A percentile compares a stretch with the other conserved stretches of the same genome.
Conservation (phyloP, 1,140 invertebrate genomes). For the Drosophila mayri region DNA sequence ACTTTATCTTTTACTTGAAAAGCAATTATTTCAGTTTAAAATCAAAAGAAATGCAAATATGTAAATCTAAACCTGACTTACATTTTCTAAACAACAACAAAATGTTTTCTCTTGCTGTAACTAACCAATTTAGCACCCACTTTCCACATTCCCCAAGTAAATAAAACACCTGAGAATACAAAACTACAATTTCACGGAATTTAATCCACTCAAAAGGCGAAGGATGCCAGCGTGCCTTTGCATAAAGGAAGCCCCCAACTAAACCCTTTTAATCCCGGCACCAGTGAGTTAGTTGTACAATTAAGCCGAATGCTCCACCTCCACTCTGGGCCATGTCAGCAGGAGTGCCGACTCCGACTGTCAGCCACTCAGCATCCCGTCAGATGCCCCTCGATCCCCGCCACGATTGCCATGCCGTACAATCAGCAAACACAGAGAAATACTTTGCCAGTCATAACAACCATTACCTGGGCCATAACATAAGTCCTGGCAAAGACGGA, state of each 20-base stretch:
- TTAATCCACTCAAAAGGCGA: constrained; percentile 11
- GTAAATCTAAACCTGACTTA: background rate
- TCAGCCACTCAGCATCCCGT: constrained; percentile 19
- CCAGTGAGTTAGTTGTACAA: constrained; percentile 33
- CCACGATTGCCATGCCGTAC: constrained; percentile 7
- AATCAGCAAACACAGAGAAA: constrained; percentile 49
- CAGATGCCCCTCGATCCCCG: background rate
- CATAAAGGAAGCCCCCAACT: constrained; percentile 21
- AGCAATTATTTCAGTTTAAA: no score
- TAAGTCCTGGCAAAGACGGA: constrained; percentile 22
- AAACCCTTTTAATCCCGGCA: constrained; percentile 30
- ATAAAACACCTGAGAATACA: constrained; percentile 9
- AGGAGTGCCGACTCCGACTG: constrained; percentile 19
- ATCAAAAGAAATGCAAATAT: background rate
- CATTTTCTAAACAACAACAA: background rate
- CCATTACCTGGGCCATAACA: constrained; percentile 54
- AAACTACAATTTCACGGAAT: constrained; percentile 11
- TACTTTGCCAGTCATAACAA: constrained; percentile 59
- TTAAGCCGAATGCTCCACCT: constrained; percentile 19
- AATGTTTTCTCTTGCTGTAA: background rate
- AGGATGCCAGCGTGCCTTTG: constrained; percentile 4
- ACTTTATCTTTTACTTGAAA: no score
- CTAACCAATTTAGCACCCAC: constrained; percentile 23
- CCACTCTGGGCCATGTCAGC: constrained; percentile 11
- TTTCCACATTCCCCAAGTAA: constrained; percentile 4